Percentiles rank a stretch among this genome's conserved stretches.
Evolutionary conservation across 2,113 vertebrate species (phyloP).

Genomic region (Nothoprocta perdicaria): DNA sequence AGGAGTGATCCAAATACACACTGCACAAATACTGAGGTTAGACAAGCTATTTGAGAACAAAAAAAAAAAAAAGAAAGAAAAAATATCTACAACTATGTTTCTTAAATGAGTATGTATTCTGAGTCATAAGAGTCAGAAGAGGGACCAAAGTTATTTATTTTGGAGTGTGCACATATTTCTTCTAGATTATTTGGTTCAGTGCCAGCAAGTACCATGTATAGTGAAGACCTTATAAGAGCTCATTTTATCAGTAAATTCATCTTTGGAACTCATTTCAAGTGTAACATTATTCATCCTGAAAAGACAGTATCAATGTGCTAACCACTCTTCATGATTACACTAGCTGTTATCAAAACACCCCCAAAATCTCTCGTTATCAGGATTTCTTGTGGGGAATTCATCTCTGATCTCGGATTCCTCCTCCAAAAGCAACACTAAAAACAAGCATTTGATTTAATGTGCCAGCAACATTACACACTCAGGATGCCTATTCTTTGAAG

Average conservation of each 20-base stretch:
- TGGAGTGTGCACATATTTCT: neutral
- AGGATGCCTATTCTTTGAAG: neutral
- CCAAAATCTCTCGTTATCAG: slow-evolving; percentile 43
- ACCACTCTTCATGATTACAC: neutral
- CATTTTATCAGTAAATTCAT: slow-evolving; percentile 68
- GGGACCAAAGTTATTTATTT: slow-evolving; percentile 11
- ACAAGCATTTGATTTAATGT: neutral
- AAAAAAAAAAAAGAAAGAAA: neutral
- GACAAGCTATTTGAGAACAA: neutral
- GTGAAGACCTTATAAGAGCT: slow-evolving; percentile 20
- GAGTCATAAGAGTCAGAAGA: neutral
- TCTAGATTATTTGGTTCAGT: neutral
- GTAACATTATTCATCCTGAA: slow-evolving; percentile 67
- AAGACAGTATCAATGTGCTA: slow-evolving; percentile 26
- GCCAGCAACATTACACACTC: neutral
- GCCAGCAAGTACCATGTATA: slow-evolving; percentile 4
- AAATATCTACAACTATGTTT: neutral
- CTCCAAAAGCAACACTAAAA: neutral
- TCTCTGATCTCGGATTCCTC: neutral
- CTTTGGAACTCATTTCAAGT: slow-evolving; percentile 58
- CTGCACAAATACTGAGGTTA: slow-evolving; percentile 21
- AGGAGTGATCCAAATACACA: neutral
- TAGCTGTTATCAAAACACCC: slow-evolving; percentile 48
- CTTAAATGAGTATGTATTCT: slow-evolving; percentile 31
- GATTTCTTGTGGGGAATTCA: neutral